phyloP scores from a whole-genome alignment of 35 echinoderm and acorn worm species.

The Amphiura filiformis region DNA sequence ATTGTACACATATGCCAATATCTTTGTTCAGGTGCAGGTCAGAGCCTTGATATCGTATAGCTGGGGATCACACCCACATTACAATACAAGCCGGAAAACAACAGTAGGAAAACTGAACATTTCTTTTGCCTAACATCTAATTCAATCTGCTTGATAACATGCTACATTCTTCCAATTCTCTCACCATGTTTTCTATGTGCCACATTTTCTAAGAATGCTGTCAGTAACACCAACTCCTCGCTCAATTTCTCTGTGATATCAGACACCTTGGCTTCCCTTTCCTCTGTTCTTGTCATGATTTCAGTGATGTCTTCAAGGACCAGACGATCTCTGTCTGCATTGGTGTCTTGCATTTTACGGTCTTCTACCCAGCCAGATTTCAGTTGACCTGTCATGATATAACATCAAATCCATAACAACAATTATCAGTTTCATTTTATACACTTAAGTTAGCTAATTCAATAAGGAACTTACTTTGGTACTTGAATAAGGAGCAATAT shows the following conservation, averaged over 20 bases:
- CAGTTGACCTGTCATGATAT: constrained; percentile 45
- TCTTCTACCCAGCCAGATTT: constrained; percentile 77
- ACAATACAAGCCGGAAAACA: too few species aligned
- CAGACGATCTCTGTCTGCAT: constrained; percentile 72
- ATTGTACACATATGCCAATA: too few species aligned
- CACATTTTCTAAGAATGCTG: constrained; percentile 78
- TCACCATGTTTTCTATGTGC: constrained; percentile 74
- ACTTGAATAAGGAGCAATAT: not conserved
- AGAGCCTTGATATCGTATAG: too few species aligned
- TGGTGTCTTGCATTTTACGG: constrained; percentile 64
- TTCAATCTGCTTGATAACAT: too few species aligned
- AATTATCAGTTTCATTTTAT: not conserved
- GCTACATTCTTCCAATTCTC: not conserved
- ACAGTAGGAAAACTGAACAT: too few species aligned
- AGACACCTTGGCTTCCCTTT: constrained; percentile 83
- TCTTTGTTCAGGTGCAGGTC: too few species aligned
- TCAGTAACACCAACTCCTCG: constrained; percentile 64
- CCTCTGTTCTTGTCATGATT: constrained; percentile 67
- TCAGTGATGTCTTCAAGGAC: constrained; percentile 96
- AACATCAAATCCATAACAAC: not conserved
- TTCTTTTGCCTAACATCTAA: too few species aligned
- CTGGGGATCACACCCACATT: too few species aligned
- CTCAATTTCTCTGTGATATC: constrained; percentile 82
- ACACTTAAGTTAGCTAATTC: not conserved
- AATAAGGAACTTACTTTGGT: not conserved